phyloP scores from a whole-genome alignment of 2,888 invertebrate genomes.

The Lasioglossum leucozonium region DNA sequence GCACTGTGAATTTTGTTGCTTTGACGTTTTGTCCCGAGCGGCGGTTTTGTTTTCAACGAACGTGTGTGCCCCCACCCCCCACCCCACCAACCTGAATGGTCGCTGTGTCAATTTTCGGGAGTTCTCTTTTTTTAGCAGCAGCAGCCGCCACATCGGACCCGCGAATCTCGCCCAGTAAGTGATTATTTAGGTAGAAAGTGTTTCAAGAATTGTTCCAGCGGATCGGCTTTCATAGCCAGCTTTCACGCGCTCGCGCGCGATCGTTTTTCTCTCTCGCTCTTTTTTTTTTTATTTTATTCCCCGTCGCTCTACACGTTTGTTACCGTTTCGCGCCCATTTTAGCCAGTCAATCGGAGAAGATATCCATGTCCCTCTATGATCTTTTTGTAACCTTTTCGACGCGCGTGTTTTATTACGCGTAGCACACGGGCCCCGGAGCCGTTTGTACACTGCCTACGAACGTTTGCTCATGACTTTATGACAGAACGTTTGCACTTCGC shows the following conservation, averaged over 20 bases:
- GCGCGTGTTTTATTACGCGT: not conserved
- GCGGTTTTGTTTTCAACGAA: slow-evolving; percentile 37
- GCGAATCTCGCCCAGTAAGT: slow-evolving; percentile 8
- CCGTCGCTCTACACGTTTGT: not conserved
- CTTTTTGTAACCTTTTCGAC: not conserved
- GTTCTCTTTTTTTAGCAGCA: not conserved
- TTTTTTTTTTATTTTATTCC: not conserved
- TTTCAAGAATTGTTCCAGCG: slow-evolving; percentile 8
- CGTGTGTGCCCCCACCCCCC: slow-evolving; percentile 12
- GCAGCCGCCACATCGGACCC: not conserved
- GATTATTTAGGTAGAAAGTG: slow-evolving; percentile 23
- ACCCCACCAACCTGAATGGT: no score
- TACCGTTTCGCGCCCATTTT: slow-evolving; percentile 2
- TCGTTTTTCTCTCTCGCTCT: not conserved
- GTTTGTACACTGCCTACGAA: not conserved
- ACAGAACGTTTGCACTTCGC: not conserved
- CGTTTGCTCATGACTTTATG: not conserved
- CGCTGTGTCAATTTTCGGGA: slow-evolving; percentile 42
- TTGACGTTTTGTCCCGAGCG: slow-evolving; percentile 40
- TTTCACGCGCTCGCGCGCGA: not conserved
- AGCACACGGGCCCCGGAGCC: not conserved
- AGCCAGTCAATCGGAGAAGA: slow-evolving; percentile 2
- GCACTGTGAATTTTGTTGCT: slow-evolving; percentile 45
- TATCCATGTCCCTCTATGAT: not conserved
- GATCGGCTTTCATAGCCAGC: not conserved